A percentile compares a stretch with the other conserved stretches of the same genome.
These are phyloP conservation scores for Nysson spinosus DNA, from an alignment of 2,888 invertebrate species.

Conservation along the genomic window DNA sequence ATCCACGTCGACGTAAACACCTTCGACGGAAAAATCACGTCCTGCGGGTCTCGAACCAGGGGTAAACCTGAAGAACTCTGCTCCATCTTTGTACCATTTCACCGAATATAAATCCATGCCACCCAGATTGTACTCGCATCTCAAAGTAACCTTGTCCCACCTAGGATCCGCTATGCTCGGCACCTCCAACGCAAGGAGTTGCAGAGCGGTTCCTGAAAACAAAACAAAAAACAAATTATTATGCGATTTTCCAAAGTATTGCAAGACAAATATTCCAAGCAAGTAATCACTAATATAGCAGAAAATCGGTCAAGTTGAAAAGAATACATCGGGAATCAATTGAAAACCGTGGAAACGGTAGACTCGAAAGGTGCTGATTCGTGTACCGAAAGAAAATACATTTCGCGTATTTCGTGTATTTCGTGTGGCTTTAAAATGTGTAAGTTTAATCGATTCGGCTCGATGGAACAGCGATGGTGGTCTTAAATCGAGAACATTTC, in stretches of 20 bases:
- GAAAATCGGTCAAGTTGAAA: too few relatives aligned
- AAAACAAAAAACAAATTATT: not conserved
- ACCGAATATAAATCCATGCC: slow-evolving; percentile 71
- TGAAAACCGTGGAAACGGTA: too few relatives aligned
- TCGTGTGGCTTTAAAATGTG: too few relatives aligned
- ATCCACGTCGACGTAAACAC: slow-evolving; percentile 65
- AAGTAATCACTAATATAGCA: not conserved
- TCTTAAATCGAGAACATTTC: too few relatives aligned
- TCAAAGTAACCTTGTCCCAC: slow-evolving; percentile 61
- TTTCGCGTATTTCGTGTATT: too few relatives aligned
- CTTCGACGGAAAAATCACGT: slow-evolving; percentile 59
- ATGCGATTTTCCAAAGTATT: not conserved
- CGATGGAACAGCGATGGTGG: too few relatives aligned
- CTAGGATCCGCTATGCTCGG: slow-evolving; percentile 73
- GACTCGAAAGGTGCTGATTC: too few relatives aligned
- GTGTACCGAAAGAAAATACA: too few relatives aligned
- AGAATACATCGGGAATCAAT: too few relatives aligned
- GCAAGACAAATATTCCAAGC: not conserved
- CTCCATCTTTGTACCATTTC: slow-evolving; percentile 72
- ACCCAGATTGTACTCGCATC: slow-evolving; percentile 71
- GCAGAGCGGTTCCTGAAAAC: slow-evolving; percentile 58
- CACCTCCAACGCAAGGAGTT: slow-evolving; percentile 62
- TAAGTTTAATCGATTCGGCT: too few relatives aligned
- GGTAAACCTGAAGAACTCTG: slow-evolving; percentile 70
- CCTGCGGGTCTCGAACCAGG: slow-evolving; percentile 62